Conservation (phyloP, 2,888 invertebrate species). For the Leucania comma region DNA sequence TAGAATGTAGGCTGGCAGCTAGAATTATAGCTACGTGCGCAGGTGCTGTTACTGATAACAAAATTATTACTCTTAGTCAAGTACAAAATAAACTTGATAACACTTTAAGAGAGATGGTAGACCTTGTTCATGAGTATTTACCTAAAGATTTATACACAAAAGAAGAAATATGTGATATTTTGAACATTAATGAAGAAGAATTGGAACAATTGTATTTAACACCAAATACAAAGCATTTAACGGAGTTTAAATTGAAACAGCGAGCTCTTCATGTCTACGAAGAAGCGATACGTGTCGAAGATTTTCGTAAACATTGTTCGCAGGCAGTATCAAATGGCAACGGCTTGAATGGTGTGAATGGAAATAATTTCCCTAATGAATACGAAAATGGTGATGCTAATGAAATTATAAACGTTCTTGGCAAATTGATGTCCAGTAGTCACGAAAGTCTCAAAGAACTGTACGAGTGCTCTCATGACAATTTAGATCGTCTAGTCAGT, state of each 20-base stretch:
- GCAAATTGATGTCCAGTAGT: conserved; percentile 96
- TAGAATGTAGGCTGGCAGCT: conserved; percentile 98
- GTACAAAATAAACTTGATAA: conserved; percentile 93
- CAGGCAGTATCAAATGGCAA: conserved; percentile 75
- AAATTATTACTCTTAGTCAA: conserved; percentile 93
- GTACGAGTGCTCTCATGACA: conserved; percentile 98
- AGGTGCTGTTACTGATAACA: conserved; percentile 91
- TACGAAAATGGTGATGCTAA: conserved; percentile 67
- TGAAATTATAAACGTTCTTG: conserved; percentile 91
- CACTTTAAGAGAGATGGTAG: conserved; percentile 93
- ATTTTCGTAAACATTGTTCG: conserved; percentile 93
- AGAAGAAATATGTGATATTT: conserved; percentile 92
- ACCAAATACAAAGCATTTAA: conserved; percentile 92
- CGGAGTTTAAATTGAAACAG: conserved; percentile 94
- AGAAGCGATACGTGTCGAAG: conserved; percentile 96
- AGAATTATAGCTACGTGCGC: conserved; percentile 91
- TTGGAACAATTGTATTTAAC: conserved; percentile 89
- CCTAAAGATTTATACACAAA: conserved; percentile 93
- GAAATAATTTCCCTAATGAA: conserved; percentile 67
- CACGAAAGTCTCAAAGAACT: conserved; percentile 95
- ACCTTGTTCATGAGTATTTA: conserved; percentile 92
- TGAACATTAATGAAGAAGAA: conserved; percentile 91
- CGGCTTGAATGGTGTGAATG: conserved; percentile 53
- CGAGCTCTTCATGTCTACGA: conserved; percentile 97
- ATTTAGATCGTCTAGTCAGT: conserved; percentile 95